These are phyloP conservation scores for Dryobates pubescens DNA, from an alignment of 2,797 vertebrate genomes.

Conservation along the genomic window DNA sequence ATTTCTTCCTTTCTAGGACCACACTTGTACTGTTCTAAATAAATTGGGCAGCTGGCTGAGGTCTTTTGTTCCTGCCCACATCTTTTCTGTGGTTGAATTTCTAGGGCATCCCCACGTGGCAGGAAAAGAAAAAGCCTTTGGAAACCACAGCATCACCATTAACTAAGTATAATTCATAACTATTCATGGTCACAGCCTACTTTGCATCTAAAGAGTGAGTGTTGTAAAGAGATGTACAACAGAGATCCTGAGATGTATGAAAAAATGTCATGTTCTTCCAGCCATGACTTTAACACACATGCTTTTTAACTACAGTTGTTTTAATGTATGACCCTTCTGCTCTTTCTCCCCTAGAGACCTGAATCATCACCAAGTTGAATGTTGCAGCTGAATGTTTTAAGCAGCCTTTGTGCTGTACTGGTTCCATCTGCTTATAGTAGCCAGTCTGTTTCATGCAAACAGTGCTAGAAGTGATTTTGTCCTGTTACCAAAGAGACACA, in stretches of 20 bases:
- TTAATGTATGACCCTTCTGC: neutral
- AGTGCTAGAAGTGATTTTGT: neutral
- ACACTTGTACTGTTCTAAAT: constrained; percentile 15
- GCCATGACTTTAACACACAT: neutral
- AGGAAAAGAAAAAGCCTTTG: constrained; percentile 25
- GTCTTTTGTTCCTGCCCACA: constrained; percentile 26
- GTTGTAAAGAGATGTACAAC: neutral
- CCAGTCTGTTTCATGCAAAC: constrained; percentile 13
- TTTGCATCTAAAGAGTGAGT: constrained; percentile 17
- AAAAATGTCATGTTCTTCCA: constrained; percentile 1
- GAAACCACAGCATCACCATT: neutral
- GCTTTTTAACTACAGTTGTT: constrained; percentile 16
- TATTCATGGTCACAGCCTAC: neutral
- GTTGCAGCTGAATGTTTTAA: neutral
- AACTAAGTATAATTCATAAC: neutral
- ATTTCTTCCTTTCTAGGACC: constrained; percentile 36
- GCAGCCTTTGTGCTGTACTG: neutral
- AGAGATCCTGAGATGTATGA: neutral
- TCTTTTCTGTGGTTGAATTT: constrained; percentile 20
- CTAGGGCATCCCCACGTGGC: neutral
- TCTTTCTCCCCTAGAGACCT: neutral
- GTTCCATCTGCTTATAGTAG: neutral
- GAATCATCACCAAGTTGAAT: neutral
- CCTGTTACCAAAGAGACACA: neutral
- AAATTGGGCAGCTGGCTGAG: constrained; percentile 14